Evolutionary conservation across 2,888 invertebrate species (phyloP).

Genomic region (Bellardia bayeri): DNA sequence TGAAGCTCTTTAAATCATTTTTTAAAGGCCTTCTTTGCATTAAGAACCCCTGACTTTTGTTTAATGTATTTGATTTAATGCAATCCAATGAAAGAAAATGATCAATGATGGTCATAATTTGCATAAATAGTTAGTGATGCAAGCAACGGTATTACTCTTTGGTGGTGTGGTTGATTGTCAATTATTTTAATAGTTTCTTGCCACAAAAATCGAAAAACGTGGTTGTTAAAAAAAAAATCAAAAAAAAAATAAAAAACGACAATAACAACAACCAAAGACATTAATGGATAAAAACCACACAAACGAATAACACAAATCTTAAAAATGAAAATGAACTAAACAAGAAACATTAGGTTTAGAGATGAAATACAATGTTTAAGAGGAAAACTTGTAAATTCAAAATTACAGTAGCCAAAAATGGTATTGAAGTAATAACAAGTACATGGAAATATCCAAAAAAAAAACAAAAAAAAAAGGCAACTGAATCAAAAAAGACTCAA

Average conservation of each 20-base stretch:
- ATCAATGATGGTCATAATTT: constrained; percentile 70
- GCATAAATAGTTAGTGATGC: constrained; percentile 63
- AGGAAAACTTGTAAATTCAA: constrained; percentile 55
- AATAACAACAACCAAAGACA: constrained; percentile 26
- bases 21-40: too few relatives aligned
- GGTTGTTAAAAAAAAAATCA: constrained; percentile 48
- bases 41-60: neutral
- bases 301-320: constrained; percentile 14
- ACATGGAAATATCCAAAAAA: constrained; percentile 22
- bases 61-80: constrained; percentile 27
- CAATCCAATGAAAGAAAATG: constrained; percentile 42
- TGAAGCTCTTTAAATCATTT: too few relatives aligned
- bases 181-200: constrained; percentile 52
- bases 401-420: constrained; percentile 72
- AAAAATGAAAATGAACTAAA: constrained; percentile 20
- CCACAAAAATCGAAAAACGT: constrained; percentile 63
- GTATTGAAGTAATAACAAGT: constrained; percentile 64
- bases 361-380: constrained; percentile 51
- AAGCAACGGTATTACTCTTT: constrained; percentile 49
- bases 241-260: constrained; percentile 6
- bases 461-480: neutral
- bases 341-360: constrained; percentile 54
- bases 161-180: constrained; percentile 52
- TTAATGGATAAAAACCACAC: constrained; percentile 41
- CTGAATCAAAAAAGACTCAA: neutral